Evolutionary conservation across 1,140 invertebrate species (phyloP).

Genomic region (Drosophila ambigua): DNA sequence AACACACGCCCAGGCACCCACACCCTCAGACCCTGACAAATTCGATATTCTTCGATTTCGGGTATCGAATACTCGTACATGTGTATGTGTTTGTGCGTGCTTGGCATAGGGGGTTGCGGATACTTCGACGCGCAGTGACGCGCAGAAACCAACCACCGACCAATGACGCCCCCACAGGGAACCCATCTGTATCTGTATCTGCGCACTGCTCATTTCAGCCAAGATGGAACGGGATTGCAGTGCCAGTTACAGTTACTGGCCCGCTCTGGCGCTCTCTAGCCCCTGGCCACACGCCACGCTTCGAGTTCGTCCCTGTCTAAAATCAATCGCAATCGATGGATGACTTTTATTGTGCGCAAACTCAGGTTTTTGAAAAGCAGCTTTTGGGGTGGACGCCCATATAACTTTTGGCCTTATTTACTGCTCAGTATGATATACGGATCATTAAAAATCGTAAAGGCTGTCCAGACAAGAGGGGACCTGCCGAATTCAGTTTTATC

Average conservation of each 20-base stretch:
- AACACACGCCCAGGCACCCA: constrained; percentile 9
- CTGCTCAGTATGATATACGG: constrained; percentile 2
- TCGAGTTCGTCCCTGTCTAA: constrained; percentile 18
- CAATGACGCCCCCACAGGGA: constrained; percentile 13
- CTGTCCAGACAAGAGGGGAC: constrained; percentile 14
- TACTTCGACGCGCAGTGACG: constrained; percentile 37
- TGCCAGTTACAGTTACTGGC: constrained; percentile 32
- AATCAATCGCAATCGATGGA: constrained; percentile 66
- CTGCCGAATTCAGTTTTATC: constrained; percentile 37
- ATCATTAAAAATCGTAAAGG: constrained; percentile 7
- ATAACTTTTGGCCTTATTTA: constrained; percentile 26
- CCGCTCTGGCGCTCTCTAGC: too few relatives aligned
- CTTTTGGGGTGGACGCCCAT: constrained; percentile 13
- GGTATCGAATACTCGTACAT: constrained; percentile 19
- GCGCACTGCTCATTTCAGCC: constrained; percentile 43
- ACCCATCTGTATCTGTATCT: constrained; percentile 32
- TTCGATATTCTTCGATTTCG: constrained; percentile 61
- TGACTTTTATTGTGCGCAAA: constrained; percentile 64
- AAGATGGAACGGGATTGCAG: constrained; percentile 6
- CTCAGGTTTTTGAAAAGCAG: constrained; percentile 39
- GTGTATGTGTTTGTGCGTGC: constrained; percentile 1
- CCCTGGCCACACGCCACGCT: constrained; percentile 9
- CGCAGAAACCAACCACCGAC: constrained; percentile 60
- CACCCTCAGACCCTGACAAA: constrained; percentile 18
- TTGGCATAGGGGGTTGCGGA: constrained; percentile 48